Base-by-base conservation (phyloP, 2,113 vertebrate species). In the Origma solitaria region DNA sequence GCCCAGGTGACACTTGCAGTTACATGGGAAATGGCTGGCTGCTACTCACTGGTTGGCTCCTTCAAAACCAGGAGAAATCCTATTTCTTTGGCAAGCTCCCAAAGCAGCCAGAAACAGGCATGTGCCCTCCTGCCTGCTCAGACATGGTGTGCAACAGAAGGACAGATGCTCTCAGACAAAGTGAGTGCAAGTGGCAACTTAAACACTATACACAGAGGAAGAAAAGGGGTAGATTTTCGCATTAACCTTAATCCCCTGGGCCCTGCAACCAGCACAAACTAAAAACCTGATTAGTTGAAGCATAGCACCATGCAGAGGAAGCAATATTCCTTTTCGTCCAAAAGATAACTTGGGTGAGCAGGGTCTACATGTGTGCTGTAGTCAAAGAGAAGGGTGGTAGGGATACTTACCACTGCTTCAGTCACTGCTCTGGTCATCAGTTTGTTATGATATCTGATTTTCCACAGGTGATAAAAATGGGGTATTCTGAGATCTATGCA, bases 401-500 rank as follows among this genome's bases (percentile, higher is more conserved):
- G n/a, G 11, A 42, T 19, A n/a, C 8, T 42, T 42, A n/a, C 25
- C 53, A 53, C 24, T 53, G 44, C n/a, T 65, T 86, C 77, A 53
- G 16, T n/a, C 38, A 31, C 45, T 77, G 45, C 37, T 69, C 40
- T 70, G 7, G 56, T 70, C 24, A 50, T 35, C 2, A 5, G 23
- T 38, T 78, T 91, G 56, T 58, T 58, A 42, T 4, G 4, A 28
- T 82, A 37, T n/a, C 61, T 76, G 49, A 77, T 71, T 71, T 90
- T 75, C 20, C 77, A 58, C 18, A 33, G 33, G 30, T 72, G 49
- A 68, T 53, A 62, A 87, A 92, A 51, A 47, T 13, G 12, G 7
- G 4, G 23, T 47, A 37, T 68, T 35, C 53, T 90, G 17, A 3
- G n/a, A 54, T 38, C 42, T 40, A 11, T 22, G 35, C 0, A 0